A percentile compares a stretch with the other conserved stretches of the same genome.
Evolutionary conservation across 2,113 vertebrate species (phyloP).

Genomic region (Ariopsis seemanni): DNA sequence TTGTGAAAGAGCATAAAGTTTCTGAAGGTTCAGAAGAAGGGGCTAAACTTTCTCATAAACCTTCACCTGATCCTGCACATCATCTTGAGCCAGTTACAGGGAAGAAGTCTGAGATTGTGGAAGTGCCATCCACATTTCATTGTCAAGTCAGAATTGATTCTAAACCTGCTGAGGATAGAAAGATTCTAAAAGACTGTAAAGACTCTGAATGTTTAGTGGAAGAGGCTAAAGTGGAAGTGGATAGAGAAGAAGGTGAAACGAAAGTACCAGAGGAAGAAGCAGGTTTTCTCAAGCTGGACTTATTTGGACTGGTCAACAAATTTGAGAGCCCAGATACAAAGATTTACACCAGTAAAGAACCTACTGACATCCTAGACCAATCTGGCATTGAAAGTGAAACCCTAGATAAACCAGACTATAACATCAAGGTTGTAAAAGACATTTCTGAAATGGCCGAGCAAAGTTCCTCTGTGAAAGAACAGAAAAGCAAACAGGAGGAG

Average conservation of each 20-base stretch:
- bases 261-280: slow-evolving; percentile 54
- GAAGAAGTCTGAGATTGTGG: slow-evolving; percentile 81
- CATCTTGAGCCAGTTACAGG: slow-evolving; percentile 67
- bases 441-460: slow-evolving; percentile 76
- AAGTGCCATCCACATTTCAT: slow-evolving; percentile 79
- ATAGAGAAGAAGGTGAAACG: slow-evolving; percentile 63
- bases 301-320: slow-evolving; percentile 65
- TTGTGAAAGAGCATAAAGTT: not conserved
- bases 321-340: slow-evolving; percentile 71
- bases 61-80: slow-evolving; percentile 63
- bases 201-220: not conserved
- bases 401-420: slow-evolving; percentile 67
- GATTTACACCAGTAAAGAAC: slow-evolving; percentile 64
- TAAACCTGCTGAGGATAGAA: slow-evolving; percentile 49
- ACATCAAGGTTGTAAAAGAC: slow-evolving; percentile 75
- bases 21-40: slow-evolving; percentile 44
- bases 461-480: slow-evolving; percentile 65
- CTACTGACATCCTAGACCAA: slow-evolving; percentile 56
- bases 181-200: not conserved
- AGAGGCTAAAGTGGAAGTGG: slow-evolving; percentile 58
- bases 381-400: slow-evolving; percentile 59
- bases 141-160: slow-evolving; percentile 81
- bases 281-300: slow-evolving; percentile 60
- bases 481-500: slow-evolving; percentile 66
- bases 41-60: slow-evolving; percentile 70